Evolutionary conservation across 2,113 vertebrate species (phyloP).

Genomic region (Sula dactylatra): DNA sequence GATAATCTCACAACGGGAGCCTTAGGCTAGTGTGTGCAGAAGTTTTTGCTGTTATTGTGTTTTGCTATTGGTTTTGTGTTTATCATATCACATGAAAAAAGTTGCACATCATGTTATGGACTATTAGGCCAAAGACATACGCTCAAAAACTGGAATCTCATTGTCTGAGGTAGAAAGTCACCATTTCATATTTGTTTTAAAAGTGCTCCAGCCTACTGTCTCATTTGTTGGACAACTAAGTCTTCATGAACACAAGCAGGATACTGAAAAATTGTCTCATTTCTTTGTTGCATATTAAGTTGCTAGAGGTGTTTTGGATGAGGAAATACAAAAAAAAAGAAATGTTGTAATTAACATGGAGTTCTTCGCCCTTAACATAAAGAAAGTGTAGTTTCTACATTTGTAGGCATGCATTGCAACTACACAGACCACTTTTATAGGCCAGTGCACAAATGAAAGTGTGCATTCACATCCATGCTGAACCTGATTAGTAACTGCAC

Average conservation of each 20-base stretch:
- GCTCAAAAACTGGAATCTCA: background rate
- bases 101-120: background rate
- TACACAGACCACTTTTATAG: background rate
- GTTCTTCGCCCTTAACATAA: background rate
- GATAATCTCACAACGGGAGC: background rate
- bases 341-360: background rate
- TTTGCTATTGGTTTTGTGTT: background rate
- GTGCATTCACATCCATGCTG: background rate
- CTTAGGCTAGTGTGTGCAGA: background rate
- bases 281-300: background rate
- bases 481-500: background rate
- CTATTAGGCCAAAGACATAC: background rate
- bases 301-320: background rate
- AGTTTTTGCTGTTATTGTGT: background rate
- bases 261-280: background rate
- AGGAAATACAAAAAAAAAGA: background rate
- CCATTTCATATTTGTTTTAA: background rate
- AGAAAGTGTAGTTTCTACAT: background rate
- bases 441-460: background rate
- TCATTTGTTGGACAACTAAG: background rate
- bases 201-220: background rate
- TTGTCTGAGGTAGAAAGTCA: background rate
- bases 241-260: background rate
- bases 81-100: background rate
- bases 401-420: background rate